Percentiles rank a stretch among this genome's conserved stretches.
Evolutionary conservation across 2,797 vertebrate species (phyloP).

Genomic region (Sebastes matsubarae): DNA sequence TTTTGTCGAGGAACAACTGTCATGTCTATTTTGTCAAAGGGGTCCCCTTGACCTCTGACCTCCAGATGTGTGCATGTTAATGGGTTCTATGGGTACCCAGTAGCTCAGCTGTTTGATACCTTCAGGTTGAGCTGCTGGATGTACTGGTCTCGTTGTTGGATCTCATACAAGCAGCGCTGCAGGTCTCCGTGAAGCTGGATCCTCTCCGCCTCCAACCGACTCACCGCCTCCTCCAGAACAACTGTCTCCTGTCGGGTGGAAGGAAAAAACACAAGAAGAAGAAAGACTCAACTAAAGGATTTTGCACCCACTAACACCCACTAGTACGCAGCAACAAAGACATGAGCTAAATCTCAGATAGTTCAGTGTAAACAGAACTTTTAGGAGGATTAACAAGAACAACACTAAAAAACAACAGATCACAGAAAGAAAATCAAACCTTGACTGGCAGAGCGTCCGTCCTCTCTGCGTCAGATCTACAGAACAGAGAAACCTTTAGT

Average conservation of each 20-base stretch:
- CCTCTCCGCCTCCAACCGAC: constrained; percentile 75
- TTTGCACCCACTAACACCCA: too few species aligned
- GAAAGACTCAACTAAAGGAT: neutral
- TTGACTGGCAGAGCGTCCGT: constrained; percentile 58
- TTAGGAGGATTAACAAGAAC: neutral
- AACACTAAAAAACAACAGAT: neutral
- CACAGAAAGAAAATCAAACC: constrained; percentile 34
- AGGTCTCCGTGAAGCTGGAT: constrained; percentile 80
- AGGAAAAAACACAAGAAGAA: neutral
- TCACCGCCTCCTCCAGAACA: constrained; percentile 65
- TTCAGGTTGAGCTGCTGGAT: constrained; percentile 86
- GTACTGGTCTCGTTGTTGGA: constrained; percentile 86
- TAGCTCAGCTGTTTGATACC: constrained; percentile 61
- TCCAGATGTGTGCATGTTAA: too few species aligned
- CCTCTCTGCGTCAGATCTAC: constrained; percentile 75
- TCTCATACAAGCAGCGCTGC: constrained; percentile 86
- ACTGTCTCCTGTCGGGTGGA: constrained; percentile 60
- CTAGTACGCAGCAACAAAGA: neutral
- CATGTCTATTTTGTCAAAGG: too few species aligned
- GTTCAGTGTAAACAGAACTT: too few species aligned
- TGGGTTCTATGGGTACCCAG: too few species aligned
- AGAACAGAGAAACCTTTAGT: neutral
- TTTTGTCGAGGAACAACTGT: too few species aligned
- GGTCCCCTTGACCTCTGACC: too few species aligned
- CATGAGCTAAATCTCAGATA: neutral